Base-by-base conservation (phyloP, 2,888 invertebrate species). In the Pteria penguin region DNA sequence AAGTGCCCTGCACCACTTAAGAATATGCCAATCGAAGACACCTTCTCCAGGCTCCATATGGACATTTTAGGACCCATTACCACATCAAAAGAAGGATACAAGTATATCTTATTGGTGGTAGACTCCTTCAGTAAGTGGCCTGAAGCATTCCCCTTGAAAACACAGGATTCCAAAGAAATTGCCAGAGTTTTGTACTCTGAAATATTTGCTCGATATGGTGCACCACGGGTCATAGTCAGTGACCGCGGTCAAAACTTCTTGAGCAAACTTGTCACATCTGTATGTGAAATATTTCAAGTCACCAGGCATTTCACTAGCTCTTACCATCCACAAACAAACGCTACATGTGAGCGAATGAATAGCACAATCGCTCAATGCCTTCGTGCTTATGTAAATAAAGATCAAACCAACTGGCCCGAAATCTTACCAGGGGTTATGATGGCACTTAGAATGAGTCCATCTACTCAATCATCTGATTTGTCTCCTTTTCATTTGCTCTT, bases 91-190 rank as follows among this genome's bases (percentile, higher is more conserved):
- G n/a, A n/a, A n/a, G n/a, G n/a, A n/a, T n/a, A n/a, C n/a, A n/a
- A n/a, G 24, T 78, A 79, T 31, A 73, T 81, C 14, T 70, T 81
- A 11, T 71, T 82, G 2, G 22, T 82, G n/a, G 72, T 78, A 22
- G 79, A 80, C 61, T 36, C 74, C 0, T 76, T 79, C 54, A 66
- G 73, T 2, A 73, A 72, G 26, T 80, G 78, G 78, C 31, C 58
- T 62, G 81, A 82, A 60, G 79, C 78, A 24, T 71, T 79, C 26
- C 77, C 79, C n/a, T 22, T 80, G 14, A 26, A 54, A 26, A 74
- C 70, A 22, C 54, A 66, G 60, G 76, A 79, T 65, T 62, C 79
- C 2, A 36, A 26, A 22, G 68, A 74, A 18, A 36, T 70, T 29
- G 71, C 79, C n/a, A 63, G 60, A 24, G 66, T 67, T 22, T 36